phyloP scores from a whole-genome alignment of 1,140 invertebrate genomes.

The Augochlora pura region DNA sequence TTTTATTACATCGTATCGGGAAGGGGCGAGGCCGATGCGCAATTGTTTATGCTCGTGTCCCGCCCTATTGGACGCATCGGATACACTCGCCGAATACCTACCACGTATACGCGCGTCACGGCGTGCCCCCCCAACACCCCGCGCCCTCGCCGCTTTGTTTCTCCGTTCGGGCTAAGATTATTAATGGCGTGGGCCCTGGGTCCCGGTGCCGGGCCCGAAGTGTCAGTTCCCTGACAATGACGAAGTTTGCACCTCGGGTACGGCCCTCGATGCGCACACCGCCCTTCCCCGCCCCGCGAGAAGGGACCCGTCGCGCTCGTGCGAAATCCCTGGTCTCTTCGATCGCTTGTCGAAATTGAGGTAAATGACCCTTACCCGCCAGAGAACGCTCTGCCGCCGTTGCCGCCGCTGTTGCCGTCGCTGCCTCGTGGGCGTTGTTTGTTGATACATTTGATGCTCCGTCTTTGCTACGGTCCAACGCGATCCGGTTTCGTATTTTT shows the following conservation, averaged over 20 bases:
- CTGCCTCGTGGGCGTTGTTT: too few relatives aligned
- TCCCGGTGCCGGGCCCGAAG: slow-evolving; percentile 46
- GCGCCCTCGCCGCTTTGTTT: slow-evolving; percentile 56
- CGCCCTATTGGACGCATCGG: slow-evolving; percentile 78
- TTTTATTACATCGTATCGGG: slow-evolving; percentile 74
- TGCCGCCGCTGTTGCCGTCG: too few relatives aligned
- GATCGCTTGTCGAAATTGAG: background rate
- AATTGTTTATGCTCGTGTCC: slow-evolving; percentile 79
- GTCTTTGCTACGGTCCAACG: too few relatives aligned
- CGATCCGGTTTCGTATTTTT: too few relatives aligned
- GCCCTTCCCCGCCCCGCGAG: background rate
- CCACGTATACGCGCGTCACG: slow-evolving; percentile 58
- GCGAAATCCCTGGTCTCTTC: background rate
- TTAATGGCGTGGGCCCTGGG: slow-evolving; percentile 64
- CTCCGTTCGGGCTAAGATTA: slow-evolving; percentile 68
- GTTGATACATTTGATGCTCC: too few relatives aligned
- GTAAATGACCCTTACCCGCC: too few relatives aligned
- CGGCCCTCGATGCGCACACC: slow-evolving; percentile 8
- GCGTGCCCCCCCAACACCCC: slow-evolving; percentile 28
- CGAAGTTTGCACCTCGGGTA: slow-evolving; percentile 61
- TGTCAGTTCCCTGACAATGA: slow-evolving; percentile 67
- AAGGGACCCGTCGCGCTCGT: slow-evolving; percentile 19
- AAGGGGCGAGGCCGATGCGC: slow-evolving; percentile 77
- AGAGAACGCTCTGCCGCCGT: too few relatives aligned
- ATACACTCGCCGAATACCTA: slow-evolving; percentile 68